A percentile compares a stretch with the other conserved stretches of the same genome.
Conservation (phyloP, 2,888 invertebrate species). For the Galerucella calmariensis region DNA sequence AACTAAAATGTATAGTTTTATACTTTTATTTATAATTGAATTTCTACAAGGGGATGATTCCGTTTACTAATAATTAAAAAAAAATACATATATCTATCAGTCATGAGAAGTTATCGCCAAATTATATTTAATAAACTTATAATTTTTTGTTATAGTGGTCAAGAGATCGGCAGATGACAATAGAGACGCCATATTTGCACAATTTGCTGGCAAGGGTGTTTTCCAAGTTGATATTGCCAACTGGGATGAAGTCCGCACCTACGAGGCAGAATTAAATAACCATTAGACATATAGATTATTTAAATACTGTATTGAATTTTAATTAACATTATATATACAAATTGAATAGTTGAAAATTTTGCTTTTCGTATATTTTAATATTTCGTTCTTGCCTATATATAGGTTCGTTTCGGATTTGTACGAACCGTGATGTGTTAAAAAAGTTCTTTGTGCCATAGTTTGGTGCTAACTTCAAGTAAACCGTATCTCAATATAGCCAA, state of each 20-base stretch:
- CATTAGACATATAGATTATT: constrained; percentile 37
- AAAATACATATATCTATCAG: neutral
- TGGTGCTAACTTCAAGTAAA: constrained; percentile 1
- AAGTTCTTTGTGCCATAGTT: constrained; percentile 1
- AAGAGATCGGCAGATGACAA: constrained; percentile 63
- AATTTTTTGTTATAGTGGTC: constrained; percentile 57
- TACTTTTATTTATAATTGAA: no score
- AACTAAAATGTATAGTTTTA: constrained; percentile 3
- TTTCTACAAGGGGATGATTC: no score
- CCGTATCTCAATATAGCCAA: no score
- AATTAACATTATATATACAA: constrained; percentile 32
- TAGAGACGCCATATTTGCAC: constrained; percentile 73
- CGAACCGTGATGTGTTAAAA: constrained; percentile 12
- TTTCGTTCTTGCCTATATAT: constrained; percentile 10
- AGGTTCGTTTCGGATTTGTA: neutral
- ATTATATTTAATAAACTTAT: neutral
- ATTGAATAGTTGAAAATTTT: constrained; percentile 29
- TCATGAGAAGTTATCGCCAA: neutral
- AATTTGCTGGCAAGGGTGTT: constrained; percentile 81
- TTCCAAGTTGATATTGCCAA: constrained; percentile 81
- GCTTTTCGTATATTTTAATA: constrained; percentile 18
- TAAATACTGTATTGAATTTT: constrained; percentile 19
- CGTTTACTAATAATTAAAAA: no score
- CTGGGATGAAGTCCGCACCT: constrained; percentile 71
- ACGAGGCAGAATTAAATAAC: constrained; percentile 61